These are phyloP conservation scores for Silurus glanis DNA, from an alignment of 2,113 vertebrate species.

Conservation along the genomic window DNA sequence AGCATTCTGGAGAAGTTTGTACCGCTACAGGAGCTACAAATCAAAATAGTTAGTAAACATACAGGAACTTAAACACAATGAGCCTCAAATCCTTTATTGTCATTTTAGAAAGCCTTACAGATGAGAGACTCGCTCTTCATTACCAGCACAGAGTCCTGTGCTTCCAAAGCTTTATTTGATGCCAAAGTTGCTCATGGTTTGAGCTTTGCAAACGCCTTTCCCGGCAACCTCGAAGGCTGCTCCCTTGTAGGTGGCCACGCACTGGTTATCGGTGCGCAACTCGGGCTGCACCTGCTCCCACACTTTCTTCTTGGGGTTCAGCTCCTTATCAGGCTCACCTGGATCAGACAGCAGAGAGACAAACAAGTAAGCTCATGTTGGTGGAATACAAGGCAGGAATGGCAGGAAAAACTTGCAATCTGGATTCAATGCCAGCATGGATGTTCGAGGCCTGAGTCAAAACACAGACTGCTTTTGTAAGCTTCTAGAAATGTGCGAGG, in stretches of 20 bases:
- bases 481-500: background rate
- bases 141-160: background rate
- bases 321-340: slow-evolving; percentile 95
- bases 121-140: background rate
- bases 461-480: background rate
- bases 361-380: background rate
- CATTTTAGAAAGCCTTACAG: slow-evolving; percentile 21
- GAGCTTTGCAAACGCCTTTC: slow-evolving; percentile 89
- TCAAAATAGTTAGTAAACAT: background rate
- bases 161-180: slow-evolving; percentile 80
- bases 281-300: slow-evolving; percentile 97
- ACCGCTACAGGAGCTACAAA: slow-evolving; percentile 27
- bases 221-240: slow-evolving; percentile 86
- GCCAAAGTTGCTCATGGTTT: slow-evolving; percentile 89
- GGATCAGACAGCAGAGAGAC: slow-evolving; percentile 22
- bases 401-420: background rate
- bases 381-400: background rate
- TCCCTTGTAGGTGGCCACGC: slow-evolving; percentile 91
- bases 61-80: background rate
- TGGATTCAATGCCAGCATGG: background rate
- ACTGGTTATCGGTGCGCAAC: slow-evolving; percentile 81
- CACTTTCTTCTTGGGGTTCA: slow-evolving; percentile 98
- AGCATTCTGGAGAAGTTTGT: slow-evolving; percentile 25
- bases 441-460: background rate
- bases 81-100: slow-evolving; percentile 37